phyloP scores from a whole-genome alignment of 2,888 invertebrate species.

The Ornithoptera priamus region DNA sequence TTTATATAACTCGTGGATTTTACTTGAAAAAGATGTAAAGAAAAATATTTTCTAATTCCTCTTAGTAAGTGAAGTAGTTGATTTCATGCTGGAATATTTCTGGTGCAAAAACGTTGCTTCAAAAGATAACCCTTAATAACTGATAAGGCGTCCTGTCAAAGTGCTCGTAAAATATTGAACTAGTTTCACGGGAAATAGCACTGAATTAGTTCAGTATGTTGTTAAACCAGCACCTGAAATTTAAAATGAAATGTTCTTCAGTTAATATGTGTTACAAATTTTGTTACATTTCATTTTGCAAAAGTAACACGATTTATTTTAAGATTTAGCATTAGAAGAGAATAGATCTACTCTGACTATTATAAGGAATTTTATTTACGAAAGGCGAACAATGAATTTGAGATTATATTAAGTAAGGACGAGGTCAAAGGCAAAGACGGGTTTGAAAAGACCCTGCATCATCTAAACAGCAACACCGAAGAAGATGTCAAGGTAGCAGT shows the following conservation, averaged over 20 bases:
- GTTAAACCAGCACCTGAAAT: not conserved
- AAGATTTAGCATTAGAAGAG: not conserved
- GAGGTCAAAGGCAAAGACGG: no score
- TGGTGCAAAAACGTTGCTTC: not conserved
- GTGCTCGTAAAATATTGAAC: conserved; percentile 15
- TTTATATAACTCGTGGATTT: not conserved
- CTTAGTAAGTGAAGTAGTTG: not conserved
- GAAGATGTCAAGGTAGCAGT: no score
- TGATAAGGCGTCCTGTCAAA: conserved; percentile 6
- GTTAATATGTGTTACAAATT: not conserved
- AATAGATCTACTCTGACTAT: no score
- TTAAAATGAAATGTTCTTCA: not conserved
- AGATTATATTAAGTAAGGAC: no score
- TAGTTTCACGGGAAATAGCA: conserved; percentile 2
- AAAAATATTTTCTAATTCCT: not conserved
- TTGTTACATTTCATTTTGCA: not conserved
- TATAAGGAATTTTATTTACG: no score
- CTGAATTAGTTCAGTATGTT: not conserved
- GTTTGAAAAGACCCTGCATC: no score
- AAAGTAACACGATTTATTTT: not conserved
- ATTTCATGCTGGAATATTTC: not conserved
- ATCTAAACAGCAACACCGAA: no score
- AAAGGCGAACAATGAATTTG: no score
- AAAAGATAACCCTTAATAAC: not conserved
- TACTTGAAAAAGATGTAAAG: not conserved